Base-by-base conservation (phyloP, 2,888 invertebrate genomes). In the Pristionchus mayeri region DNA sequence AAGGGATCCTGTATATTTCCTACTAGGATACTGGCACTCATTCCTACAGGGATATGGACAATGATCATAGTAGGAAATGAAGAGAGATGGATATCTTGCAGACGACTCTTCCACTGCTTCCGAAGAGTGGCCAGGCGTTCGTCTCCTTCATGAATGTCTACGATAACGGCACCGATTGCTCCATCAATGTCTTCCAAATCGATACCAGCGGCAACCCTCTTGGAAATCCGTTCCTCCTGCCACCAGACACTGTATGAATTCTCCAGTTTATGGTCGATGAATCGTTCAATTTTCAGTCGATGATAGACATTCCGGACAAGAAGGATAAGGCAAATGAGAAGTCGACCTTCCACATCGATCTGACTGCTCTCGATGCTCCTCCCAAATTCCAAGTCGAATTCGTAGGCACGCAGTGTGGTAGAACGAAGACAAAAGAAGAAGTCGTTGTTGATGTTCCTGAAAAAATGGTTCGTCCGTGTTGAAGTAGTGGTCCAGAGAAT, bases 61-160 rank as follows among this genome's bases (percentile, higher is more conserved):
- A n/a, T n/a, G n/a, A n/a, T n/a, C n/a, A n/a, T n/a, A n/a, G n/a
- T n/a, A n/a, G 21, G 2, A 16, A 37, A 24, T 0, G 40, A 44
- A 13, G n/a, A 4, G 76, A 48, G 24, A 0, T n/a, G n/a, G n/a
- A 57, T 57, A 7, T 13, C 24, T 76, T 52, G 2, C 85, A 91
- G 91, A 88, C 86, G 16, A 90, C 91, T 9, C 87, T 90, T 18
- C 89, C 89, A 24, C 85, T 79, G 11, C 82, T 91, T n/a, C 91
- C 90, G 44, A 84, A 80, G 18, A 81, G 84, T 16, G 89, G 89
- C 21, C 76, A 87, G 60, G 85, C 88, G 6, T 90, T 85, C 27
- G 86, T 90, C 24, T 88, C 88, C 54, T 88, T 91, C 67, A 88
- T 90, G 87, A 91, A 91, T 84, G 13, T 82, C 9, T 82, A 30